phyloP scores from a whole-genome alignment of 2,797 vertebrate species.

The Labeo calbasu region DNA sequence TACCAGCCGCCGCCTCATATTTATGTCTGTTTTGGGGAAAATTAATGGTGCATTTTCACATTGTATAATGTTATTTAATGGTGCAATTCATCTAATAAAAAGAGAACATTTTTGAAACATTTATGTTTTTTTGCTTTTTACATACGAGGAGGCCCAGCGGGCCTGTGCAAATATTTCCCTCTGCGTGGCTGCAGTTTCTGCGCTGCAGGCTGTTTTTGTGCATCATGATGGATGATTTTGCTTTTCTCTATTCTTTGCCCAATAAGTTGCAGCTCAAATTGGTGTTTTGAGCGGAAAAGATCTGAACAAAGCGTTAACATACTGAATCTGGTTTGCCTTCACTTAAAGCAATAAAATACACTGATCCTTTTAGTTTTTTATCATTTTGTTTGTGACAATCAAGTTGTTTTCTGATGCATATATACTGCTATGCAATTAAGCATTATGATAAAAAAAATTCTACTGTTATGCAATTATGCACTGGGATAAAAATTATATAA shows the following conservation, averaged over 20 bases:
- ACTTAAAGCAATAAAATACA: neutral
- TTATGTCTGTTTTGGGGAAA: slow-evolving; percentile 94
- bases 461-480: neutral
- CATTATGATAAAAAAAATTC: neutral
- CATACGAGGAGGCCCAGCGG: slow-evolving; percentile 83
- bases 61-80: slow-evolving; percentile 99
- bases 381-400: neutral
- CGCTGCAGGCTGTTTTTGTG: slow-evolving; percentile 78
- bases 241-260: slow-evolving; percentile 39
- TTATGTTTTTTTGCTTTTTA: slow-evolving; percentile 71
- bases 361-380: neutral
- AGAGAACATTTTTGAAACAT: slow-evolving; percentile 85
- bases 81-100: slow-evolving; percentile 99
- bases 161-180: slow-evolving; percentile 84
- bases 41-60: slow-evolving; percentile 99
- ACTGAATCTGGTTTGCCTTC: neutral
- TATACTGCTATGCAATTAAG: neutral
- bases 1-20: slow-evolving; percentile 86
- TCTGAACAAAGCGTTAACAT: slow-evolving; percentile 75
- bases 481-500: neutral
- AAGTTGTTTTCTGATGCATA: neutral
- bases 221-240: slow-evolving; percentile 61
- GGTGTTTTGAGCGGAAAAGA: slow-evolving; percentile 54
- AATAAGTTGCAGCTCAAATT: slow-evolving; percentile 64
- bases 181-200: slow-evolving; percentile 69